These are phyloP conservation scores for Nannobrachium achirus DNA, from an alignment of 2,113 vertebrate species.

Conservation along the genomic window DNA sequence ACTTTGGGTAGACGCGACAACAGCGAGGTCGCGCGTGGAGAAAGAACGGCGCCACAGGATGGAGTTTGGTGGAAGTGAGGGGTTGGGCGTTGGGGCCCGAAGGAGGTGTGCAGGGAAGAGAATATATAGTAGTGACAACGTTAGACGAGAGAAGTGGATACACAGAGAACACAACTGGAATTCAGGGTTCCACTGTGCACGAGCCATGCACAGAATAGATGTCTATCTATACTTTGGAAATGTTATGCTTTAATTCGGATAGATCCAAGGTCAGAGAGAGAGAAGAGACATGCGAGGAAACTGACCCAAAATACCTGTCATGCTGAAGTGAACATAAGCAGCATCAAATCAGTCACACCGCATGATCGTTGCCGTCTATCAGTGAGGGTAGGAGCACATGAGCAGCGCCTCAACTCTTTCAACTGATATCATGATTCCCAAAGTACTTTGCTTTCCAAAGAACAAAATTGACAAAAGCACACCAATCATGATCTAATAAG, in stretches of 20 bases:
- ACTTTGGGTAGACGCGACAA: constrained; percentile 61
- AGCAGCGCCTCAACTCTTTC: not conserved
- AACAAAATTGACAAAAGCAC: constrained; percentile 67
- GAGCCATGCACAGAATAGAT: not conserved
- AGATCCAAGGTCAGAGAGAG: not conserved
- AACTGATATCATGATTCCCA: not conserved
- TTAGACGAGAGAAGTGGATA: not conserved
- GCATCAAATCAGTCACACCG: constrained; percentile 30
- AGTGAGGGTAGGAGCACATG: not conserved
- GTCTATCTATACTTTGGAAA: not conserved
- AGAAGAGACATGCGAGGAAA: too few relatives aligned
- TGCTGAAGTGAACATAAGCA: not conserved
- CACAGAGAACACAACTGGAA: not conserved
- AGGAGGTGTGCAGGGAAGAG: constrained; percentile 11
- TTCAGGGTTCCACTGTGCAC: constrained; percentile 5
- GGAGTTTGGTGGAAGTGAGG: not conserved
- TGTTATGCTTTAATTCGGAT: not conserved
- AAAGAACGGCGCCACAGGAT: not conserved
- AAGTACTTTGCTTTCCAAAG: constrained; percentile 27
- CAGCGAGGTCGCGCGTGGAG: not conserved
- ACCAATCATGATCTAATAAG: constrained; percentile 49
- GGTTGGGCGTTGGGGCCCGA: constrained; percentile 2
- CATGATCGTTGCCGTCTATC: not conserved
- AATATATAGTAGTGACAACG: not conserved
- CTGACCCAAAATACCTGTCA: not conserved